phyloP scores from a whole-genome alignment of 2,888 invertebrate species.

The Hirtodrosophila cameraria region DNA sequence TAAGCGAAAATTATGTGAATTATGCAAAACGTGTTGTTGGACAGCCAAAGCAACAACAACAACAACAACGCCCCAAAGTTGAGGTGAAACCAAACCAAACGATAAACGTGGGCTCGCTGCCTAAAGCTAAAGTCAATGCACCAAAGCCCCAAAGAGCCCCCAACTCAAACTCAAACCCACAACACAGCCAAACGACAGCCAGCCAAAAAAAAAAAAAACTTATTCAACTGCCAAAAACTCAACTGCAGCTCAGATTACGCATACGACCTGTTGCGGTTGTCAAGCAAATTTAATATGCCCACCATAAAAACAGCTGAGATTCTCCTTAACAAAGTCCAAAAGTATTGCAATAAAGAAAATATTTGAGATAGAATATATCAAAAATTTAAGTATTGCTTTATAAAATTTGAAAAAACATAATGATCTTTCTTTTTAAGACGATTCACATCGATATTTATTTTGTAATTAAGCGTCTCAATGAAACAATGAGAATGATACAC shows the following conservation, averaged over 20 bases:
- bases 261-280: constrained; percentile 41
- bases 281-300: too few species aligned
- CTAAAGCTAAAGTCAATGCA: constrained; percentile 46
- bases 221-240: not conserved
- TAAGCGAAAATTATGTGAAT: constrained; percentile 72
- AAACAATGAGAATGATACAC: too few species aligned
- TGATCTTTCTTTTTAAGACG: too few species aligned
- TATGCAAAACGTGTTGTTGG: constrained; percentile 70
- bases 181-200: not conserved
- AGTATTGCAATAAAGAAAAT: too few species aligned
- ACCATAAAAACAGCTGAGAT: too few species aligned
- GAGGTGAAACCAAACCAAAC: constrained; percentile 1
- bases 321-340: too few species aligned
- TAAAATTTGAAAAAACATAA: too few species aligned
- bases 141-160: constrained; percentile 14
- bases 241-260: constrained; percentile 44
- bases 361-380: too few species aligned
- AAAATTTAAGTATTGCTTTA: too few species aligned
- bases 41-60: not conserved
- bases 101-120: constrained; percentile 10
- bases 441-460: too few species aligned
- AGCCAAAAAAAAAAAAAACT: not conserved
- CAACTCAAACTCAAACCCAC: not conserved
- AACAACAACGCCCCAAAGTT: constrained; percentile 11
- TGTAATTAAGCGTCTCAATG: too few species aligned